phyloP scores from a whole-genome alignment of 2,113 vertebrate genomes.

The Mus pahari region DNA sequence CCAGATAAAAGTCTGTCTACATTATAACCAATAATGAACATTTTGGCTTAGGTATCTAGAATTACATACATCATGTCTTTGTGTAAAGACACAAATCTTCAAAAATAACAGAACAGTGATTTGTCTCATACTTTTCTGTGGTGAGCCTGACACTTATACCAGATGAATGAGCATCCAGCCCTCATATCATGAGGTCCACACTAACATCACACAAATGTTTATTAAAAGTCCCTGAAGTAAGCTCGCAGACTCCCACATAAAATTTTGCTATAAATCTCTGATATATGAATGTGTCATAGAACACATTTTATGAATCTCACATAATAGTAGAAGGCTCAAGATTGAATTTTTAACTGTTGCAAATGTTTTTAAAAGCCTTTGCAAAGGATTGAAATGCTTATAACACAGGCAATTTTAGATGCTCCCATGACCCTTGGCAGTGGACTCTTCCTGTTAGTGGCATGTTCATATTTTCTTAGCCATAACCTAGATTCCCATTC shows the following conservation, averaged over 20 bases:
- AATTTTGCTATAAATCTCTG: slow-evolving; percentile 63
- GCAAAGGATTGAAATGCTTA: slow-evolving; percentile 45
- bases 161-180: slow-evolving; percentile 33
- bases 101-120: slow-evolving; percentile 57
- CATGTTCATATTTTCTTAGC: neutral
- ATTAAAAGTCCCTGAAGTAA: slow-evolving; percentile 70
- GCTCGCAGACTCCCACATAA: slow-evolving; percentile 57
- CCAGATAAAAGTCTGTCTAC: neutral
- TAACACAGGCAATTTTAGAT: slow-evolving; percentile 56
- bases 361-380: slow-evolving; percentile 62
- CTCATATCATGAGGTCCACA: slow-evolving; percentile 26
- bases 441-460: neutral
- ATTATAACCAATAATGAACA: slow-evolving; percentile 36
- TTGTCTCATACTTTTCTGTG: slow-evolving; percentile 49
- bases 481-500: neutral
- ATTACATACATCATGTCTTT: slow-evolving; percentile 48
- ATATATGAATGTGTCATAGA: slow-evolving; percentile 60
- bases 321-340: slow-evolving; percentile 57
- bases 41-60: slow-evolving; percentile 64
- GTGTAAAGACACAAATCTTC: slow-evolving; percentile 62
- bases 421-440: slow-evolving; percentile 19
- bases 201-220: slow-evolving; percentile 64
- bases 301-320: slow-evolving; percentile 61
- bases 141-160: slow-evolving; percentile 46
- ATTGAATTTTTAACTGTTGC: slow-evolving; percentile 66